phyloP scores from a whole-genome alignment of 2,113 vertebrate genomes.

The Lophius piscatorius region DNA sequence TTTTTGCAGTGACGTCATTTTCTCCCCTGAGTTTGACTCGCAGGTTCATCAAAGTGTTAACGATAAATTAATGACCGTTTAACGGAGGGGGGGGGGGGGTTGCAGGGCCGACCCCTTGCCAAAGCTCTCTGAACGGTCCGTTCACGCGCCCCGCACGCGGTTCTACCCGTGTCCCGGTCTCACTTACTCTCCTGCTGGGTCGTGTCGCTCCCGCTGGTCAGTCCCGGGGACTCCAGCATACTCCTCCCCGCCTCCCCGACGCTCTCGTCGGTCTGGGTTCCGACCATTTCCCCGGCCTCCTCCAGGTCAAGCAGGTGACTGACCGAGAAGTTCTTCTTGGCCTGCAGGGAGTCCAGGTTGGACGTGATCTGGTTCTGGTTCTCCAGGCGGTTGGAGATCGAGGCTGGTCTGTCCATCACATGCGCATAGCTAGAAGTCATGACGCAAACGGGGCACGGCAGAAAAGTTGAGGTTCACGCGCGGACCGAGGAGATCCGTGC shows the following conservation, averaged over 20 bases:
- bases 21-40: slow-evolving; percentile 28
- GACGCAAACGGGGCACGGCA: slow-evolving; percentile 69
- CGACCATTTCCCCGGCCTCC: slow-evolving; percentile 94
- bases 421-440: slow-evolving; percentile 97
- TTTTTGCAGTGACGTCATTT: slow-evolving; percentile 12
- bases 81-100: slow-evolving; percentile 10
- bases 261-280: slow-evolving; percentile 88
- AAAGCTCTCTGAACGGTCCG: slow-evolving; percentile 44
- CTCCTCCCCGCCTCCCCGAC: slow-evolving; percentile 90
- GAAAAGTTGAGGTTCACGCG: slow-evolving; percentile 15
- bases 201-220: slow-evolving; percentile 97
- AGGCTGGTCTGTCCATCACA: slow-evolving; percentile 91
- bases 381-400: slow-evolving; percentile 90
- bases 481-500: slow-evolving; percentile 60
- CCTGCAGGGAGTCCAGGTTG: slow-evolving; percentile 93
- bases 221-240: slow-evolving; percentile 94
- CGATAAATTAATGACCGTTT: slow-evolving; percentile 61
- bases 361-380: slow-evolving; percentile 86
- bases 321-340: slow-evolving; percentile 98
- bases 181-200: slow-evolving; percentile 98
- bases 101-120: slow-evolving; percentile 58
- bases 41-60: slow-evolving; percentile 55
- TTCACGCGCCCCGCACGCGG: slow-evolving; percentile 22
- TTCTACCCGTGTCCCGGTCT: background rate
- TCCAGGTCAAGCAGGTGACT: slow-evolving; percentile 99